A percentile compares a stretch with the other conserved stretches of the same genome.
Conservation (phyloP, 2,797 vertebrate genomes). For the Prionace glauca region DNA sequence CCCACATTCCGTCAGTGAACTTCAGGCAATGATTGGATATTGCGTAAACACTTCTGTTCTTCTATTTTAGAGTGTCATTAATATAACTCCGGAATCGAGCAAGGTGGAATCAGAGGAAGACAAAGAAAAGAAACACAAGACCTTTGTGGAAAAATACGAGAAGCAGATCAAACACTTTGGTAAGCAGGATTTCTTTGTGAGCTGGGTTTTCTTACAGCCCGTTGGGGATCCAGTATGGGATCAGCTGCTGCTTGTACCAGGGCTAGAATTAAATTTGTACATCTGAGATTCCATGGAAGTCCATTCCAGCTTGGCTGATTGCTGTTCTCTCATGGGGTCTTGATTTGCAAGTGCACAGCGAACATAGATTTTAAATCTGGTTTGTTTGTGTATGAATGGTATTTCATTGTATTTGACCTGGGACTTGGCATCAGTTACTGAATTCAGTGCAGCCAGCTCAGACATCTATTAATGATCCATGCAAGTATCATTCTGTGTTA, state of each 20-base stretch:
- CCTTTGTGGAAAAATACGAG: slow-evolving; percentile 69
- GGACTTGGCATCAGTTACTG: not conserved
- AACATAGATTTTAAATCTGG: not conserved
- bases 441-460: not conserved
- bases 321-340: not conserved
- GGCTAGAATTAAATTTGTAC: not conserved
- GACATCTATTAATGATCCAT: not conserved
- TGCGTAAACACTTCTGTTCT: not conserved
- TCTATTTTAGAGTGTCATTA: slow-evolving; percentile 70
- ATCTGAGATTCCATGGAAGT: not conserved
- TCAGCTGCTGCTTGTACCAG: too few relatives aligned
- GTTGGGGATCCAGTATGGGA: not conserved
- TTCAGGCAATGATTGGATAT: too few relatives aligned
- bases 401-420: not conserved
- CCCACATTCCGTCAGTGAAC: too few relatives aligned
- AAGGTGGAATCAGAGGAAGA: slow-evolving; percentile 78
- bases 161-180: slow-evolving; percentile 81
- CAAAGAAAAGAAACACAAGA: slow-evolving; percentile 75
- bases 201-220: not conserved
- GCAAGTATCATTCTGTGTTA: not conserved
- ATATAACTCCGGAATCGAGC: slow-evolving; percentile 61
- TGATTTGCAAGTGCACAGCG: not conserved
- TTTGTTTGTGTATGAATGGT: not conserved
- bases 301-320: not conserved
- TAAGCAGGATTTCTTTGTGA: slow-evolving; percentile 45